A percentile compares a stretch with the other conserved stretches of the same genome.
Evolutionary conservation across 2,113 vertebrate species (phyloP).

Genomic region (Pedetes capensis): DNA sequence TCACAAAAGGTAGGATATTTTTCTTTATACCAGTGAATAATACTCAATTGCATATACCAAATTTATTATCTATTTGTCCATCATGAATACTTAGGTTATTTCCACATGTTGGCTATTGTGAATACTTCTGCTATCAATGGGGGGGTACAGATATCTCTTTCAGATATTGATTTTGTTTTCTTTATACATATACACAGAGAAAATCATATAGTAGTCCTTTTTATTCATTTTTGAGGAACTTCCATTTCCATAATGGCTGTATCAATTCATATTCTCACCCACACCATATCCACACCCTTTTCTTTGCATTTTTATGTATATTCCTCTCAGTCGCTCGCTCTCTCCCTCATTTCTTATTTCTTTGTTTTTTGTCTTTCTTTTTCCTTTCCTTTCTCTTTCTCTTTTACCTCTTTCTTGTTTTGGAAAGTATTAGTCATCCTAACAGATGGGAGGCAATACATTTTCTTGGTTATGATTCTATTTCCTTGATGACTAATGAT

Average conservation of each 20-base stretch:
- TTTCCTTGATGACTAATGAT: no score
- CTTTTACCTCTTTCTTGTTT: neutral
- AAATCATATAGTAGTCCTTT: neutral
- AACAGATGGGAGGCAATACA: neutral
- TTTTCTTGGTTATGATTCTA: neutral
- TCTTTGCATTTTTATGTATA: no score
- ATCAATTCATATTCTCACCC: neutral
- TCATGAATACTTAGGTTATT: neutral
- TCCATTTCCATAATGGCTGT: neutral
- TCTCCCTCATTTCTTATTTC: neutral
- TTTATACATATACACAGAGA: neutral
- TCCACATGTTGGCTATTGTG: neutral
- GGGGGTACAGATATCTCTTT: neutral
- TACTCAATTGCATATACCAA: neutral
- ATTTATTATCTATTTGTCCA: neutral
- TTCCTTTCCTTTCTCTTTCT: neutral
- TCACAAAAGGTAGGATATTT: neutral
- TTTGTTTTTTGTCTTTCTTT: neutral
- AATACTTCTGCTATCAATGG: neutral
- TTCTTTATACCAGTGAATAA: no score
- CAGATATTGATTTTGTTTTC: neutral
- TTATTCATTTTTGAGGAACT: neutral
- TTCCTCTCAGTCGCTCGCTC: no score
- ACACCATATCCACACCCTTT: no score
- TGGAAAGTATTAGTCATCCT: no score